These are phyloP conservation scores for Alsophila aescularia DNA, from an alignment of 2,888 invertebrate genomes.

Conservation along the genomic window DNA sequence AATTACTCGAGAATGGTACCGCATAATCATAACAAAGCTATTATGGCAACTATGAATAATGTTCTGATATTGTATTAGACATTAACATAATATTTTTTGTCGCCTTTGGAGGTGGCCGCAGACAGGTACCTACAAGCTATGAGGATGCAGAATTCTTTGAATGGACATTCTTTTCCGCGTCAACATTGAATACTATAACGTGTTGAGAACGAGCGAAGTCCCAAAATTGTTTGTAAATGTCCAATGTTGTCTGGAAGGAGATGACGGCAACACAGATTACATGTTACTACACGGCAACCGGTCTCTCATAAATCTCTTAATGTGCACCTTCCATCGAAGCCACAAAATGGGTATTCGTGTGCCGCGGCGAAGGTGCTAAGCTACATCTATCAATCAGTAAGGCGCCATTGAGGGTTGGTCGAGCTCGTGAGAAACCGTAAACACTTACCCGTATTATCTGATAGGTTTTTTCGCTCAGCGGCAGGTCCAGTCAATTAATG, in stretches of 20 bases:
- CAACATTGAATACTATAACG: slow-evolving; percentile 37
- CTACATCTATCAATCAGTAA: slow-evolving; percentile 83
- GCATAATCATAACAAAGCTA: slow-evolving; percentile 82
- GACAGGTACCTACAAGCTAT: slow-evolving; percentile 80
- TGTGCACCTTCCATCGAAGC: slow-evolving; percentile 37
- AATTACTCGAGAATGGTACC: slow-evolving; percentile 71
- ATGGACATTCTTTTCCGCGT: slow-evolving; percentile 61
- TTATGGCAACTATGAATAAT: slow-evolving; percentile 80
- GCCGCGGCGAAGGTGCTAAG: slow-evolving; percentile 62
- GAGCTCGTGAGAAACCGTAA: slow-evolving; percentile 83
- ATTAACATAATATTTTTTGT: slow-evolving; percentile 83
- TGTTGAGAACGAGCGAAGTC: slow-evolving; percentile 35
- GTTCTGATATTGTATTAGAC: slow-evolving; percentile 70
- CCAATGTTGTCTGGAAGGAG: slow-evolving; percentile 39
- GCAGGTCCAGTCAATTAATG: slow-evolving; percentile 83
- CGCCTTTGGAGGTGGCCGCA: slow-evolving; percentile 79
- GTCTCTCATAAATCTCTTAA: slow-evolving; percentile 21
- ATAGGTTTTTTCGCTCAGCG: slow-evolving; percentile 79
- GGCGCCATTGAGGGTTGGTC: slow-evolving; percentile 84
- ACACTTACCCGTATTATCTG: slow-evolving; percentile 83
- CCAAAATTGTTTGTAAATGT: slow-evolving; percentile 34
- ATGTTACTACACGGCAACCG: no score
- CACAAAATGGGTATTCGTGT: slow-evolving; percentile 47
- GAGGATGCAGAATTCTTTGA: slow-evolving; percentile 84
- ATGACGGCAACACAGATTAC: no score